Base-by-base conservation (phyloP, 2,113 vertebrate genomes). In the Trinectes maculatus region DNA sequence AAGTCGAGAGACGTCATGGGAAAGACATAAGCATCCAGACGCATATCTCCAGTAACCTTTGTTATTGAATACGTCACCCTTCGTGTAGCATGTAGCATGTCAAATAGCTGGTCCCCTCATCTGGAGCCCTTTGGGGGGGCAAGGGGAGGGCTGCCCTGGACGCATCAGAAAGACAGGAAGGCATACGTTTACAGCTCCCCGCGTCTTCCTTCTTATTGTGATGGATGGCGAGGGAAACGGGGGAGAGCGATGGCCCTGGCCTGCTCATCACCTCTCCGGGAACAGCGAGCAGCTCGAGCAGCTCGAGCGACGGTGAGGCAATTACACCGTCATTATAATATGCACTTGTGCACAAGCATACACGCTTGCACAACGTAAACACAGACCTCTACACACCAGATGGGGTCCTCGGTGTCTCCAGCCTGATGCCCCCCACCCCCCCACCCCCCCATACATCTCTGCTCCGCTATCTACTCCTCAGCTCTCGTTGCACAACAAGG, bases 151-250 rank as follows among this genome's bases (percentile, higher is more conserved):
- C 58, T 84, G 82, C 64, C 85, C 78, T 59, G 65, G 18, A 57
- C 56, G 60, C 61, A 36, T 60, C 54, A 40, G 13, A 6, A 73
- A 63, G 63, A 79, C 4, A 6, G 13, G 40, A 36, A 62, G 51
- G 53, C 52, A 48, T 74, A 79, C 24, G 42, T 81, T 79, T 77
- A 51, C 52, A 40, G 61, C 79, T 80, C 28, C 70, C 54, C 82
- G 69, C 43, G 39, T 82, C 79, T 85, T 57, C 77, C 62, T 80
- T 83, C 72, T 83, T 86, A 90, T 79, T 85, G 82, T 85, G 87
- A 89, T 86, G 75, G 77, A 86, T 87, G 62, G 78, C 8, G 76
- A 72, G 80, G 66, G 59, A 58, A 53, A 55, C 74, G 63, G 37
- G 31, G 73, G 54, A 83, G 68, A 79, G 74, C 68, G 64, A 81